Evolutionary conservation across 2,888 invertebrate genomes (phyloP), one percentile per base, ranked within the genome.

Genomic region (Biston betularia): DNA sequence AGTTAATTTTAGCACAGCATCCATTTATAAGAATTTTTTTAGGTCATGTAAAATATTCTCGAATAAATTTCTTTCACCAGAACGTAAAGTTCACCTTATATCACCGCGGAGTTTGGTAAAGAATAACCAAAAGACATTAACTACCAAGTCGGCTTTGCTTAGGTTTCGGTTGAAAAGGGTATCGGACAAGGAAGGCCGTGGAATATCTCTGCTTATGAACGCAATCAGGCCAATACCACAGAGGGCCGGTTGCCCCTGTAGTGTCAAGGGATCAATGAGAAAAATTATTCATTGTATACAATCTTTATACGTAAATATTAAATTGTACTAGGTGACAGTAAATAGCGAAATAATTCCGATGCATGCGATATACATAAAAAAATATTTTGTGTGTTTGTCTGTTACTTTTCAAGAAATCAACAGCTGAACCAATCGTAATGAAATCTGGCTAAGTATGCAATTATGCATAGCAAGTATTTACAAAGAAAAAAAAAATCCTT

Each of bases 141-240:
- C 67, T 63, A 46, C 50, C 14, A 42, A 55, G 59, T 63, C 67
- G 63, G 67, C 63, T 68, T 68, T 68, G 55, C 67, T 59, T 59
- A 68, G 53, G 67, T 63, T 52, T 60, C 67, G 35, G 63, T 63
- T 68, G 67, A 68, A 60, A 68, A 68, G 67, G 67, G 67, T 63
- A 63, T 53, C 34, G 44, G 63, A 68, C 67, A 63, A 58, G 67
- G 57, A 49, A 55, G 58, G 62, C 55, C 59, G 50, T 44, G 55
- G 52, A 44, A 67, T 48, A 55, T 59, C 57, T 58, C 57, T 53
- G 6, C 55, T 33, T 14, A 12, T 49, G 58, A 49, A 42, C 49
- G 49, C 15, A 58, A 8, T 8, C 10, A 58, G 49, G 58, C 11
- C 33, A 48, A 0, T 0, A 48, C 10, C 4, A 14, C 24, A 15